Conservation (phyloP, 2,113 vertebrate species). For the Seriola aureovittata region DNA sequence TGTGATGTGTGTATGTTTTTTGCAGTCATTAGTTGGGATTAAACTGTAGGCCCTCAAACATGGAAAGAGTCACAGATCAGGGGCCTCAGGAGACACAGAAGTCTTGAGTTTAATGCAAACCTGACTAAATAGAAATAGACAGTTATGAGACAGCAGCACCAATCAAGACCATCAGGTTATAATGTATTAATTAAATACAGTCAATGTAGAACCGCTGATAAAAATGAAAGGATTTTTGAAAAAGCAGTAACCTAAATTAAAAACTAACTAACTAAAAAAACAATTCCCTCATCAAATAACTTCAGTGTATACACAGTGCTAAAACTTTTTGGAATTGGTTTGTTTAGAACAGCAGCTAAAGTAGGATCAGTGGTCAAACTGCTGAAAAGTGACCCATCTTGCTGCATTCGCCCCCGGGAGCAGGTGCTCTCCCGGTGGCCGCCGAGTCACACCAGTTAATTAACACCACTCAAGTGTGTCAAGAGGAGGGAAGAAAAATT, state of each 20-base stretch:
- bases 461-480: slow-evolving; percentile 72
- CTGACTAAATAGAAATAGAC: not conserved
- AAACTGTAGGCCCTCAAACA: not conserved
- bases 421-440: slow-evolving; percentile 39
- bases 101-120: not conserved
- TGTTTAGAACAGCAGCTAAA: slow-evolving; percentile 9
- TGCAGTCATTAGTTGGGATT: not conserved
- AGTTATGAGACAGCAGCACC: not conserved
- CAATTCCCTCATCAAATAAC: not conserved
- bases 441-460: slow-evolving; percentile 64
- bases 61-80: not conserved
- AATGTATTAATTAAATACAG: slow-evolving; percentile 18
- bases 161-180: not conserved
- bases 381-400: slow-evolving; percentile 33
- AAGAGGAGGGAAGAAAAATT: slow-evolving; percentile 43
- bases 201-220: slow-evolving; percentile 7
- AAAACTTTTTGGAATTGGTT: not conserved
- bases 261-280: not conserved
- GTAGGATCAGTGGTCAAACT: slow-evolving; percentile 26
- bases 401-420: slow-evolving; percentile 19
- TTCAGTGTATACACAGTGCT: not conserved
- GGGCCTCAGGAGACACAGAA: not conserved
- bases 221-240: not conserved
- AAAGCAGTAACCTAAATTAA: not conserved
- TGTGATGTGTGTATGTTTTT: not conserved